These are phyloP conservation scores for Cheilosia pagana DNA, from an alignment of 2,888 invertebrate genomes.

Conservation along the genomic window DNA sequence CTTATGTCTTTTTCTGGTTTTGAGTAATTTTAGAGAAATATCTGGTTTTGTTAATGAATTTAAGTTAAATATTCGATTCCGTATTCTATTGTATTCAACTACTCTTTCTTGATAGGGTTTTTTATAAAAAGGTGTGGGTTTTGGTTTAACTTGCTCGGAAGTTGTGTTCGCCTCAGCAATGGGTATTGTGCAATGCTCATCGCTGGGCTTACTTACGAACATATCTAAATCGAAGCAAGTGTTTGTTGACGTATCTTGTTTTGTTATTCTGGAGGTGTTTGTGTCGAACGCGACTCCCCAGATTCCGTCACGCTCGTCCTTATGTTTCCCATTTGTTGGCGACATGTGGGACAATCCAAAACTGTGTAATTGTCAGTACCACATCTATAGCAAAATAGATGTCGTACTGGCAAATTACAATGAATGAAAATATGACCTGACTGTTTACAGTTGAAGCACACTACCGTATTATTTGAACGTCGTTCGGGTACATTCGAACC, in stretches of 20 bases:
- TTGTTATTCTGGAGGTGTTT: slow-evolving; percentile 5
- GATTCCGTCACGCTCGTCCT: slow-evolving; percentile 1
- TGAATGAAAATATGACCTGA: background rate
- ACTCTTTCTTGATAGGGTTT: slow-evolving; percentile 9
- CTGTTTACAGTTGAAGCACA: slow-evolving; percentile 10
- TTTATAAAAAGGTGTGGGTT: slow-evolving; percentile 2
- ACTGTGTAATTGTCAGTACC: slow-evolving; percentile 14
- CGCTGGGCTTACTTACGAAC: background rate
- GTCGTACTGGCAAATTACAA: background rate
- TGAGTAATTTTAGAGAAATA: background rate
- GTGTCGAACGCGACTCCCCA: slow-evolving; percentile 22
- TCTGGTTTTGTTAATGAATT: background rate
- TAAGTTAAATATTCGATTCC: slow-evolving; percentile 15
- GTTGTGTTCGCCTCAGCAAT: background rate
- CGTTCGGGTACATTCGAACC: slow-evolving; percentile 15
- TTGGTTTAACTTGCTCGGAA: background rate
- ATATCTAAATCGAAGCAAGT: background rate
- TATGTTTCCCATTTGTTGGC: background rate
- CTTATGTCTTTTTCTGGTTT: background rate
- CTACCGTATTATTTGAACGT: background rate
- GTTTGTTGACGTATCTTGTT: slow-evolving; percentile 11
- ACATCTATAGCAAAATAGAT: slow-evolving; percentile 19
- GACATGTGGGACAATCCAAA: slow-evolving; percentile 6
- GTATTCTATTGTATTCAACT: background rate
- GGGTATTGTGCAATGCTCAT: slow-evolving; percentile 5